Evolutionary conservation across 1,140 invertebrate species (phyloP), one percentile per base, ranked within the genome.

Genomic region (Hypothenemus hampei): DNA sequence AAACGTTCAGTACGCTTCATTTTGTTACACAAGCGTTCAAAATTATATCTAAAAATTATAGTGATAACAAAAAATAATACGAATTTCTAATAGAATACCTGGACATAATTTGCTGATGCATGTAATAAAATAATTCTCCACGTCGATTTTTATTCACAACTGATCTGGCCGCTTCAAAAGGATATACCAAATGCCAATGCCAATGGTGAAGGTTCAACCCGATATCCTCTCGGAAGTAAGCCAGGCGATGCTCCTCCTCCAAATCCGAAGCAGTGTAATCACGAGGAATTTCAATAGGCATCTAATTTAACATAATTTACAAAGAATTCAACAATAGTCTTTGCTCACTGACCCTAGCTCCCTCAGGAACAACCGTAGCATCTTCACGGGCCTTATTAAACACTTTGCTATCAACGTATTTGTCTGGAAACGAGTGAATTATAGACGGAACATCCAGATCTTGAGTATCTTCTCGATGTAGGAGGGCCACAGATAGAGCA

Each of bases 181-280:
- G 86, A 64, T 89, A 89, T 3, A 89, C 83, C 47, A 89, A 72
- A 71, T 90, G 87, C 87, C 81, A 87, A 70, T 92, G 88, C 89
- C 89, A 93, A 64, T 93, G 86, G 68, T 85, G 83, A 1, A 85
- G 75, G 69, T 87, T 88, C 64, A 56, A 22, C 8, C 82, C 82
- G 37, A 78, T 67, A 62, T 78, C 80, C 65, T 83, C 81, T 4
- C 83, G 77, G 72, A 80, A 85, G 60, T 85, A 85, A 1, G 81
- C 76, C 39, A 85, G 31, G 7, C 81, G 77, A 62, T 85, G 82
- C 54, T 85, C 83, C 20, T 74, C 69, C 55, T 83, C 80, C 26
- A 81, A 70, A 62, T 86, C 79, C 0, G 80, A 81, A 0, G 83
- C 84, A 1, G 83, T 82, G 61, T 77, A 84, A 62, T 85, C 80